phyloP scores from a whole-genome alignment of 2,888 invertebrate genomes.

The Sminthurides aquaticus region DNA sequence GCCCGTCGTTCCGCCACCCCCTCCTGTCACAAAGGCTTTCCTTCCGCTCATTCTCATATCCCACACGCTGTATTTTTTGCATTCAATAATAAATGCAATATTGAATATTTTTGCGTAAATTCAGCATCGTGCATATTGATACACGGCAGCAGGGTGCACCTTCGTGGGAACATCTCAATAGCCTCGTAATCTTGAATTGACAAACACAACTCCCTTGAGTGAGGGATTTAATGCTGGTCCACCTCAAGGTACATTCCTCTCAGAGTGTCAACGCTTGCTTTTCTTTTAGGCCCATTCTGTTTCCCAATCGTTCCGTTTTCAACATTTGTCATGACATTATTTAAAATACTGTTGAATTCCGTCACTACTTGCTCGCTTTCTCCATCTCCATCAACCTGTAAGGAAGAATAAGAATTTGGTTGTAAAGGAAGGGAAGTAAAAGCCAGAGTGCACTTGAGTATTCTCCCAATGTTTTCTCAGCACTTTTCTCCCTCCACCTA shows the following conservation, averaged over 20 bases:
- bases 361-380: slow-evolving; percentile 37
- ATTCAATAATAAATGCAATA: too few relatives aligned
- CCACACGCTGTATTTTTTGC: too few relatives aligned
- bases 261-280: slow-evolving; percentile 45
- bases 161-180: too few relatives aligned
- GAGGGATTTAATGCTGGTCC: slow-evolving; percentile 44
- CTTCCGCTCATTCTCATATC: too few relatives aligned
- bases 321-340: slow-evolving; percentile 17
- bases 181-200: neutral
- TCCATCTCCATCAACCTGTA: slow-evolving; percentile 39
- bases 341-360: slow-evolving; percentile 33
- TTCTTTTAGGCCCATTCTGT: slow-evolving; percentile 19
- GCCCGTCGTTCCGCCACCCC: neutral
- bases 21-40: too few relatives aligned
- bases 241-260: slow-evolving; percentile 50
- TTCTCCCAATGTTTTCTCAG: too few relatives aligned
- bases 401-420: neutral
- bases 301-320: slow-evolving; percentile 16
- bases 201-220: too few relatives aligned
- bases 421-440: neutral
- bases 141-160: too few relatives aligned
- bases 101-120: too few relatives aligned
- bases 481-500: too few relatives aligned
- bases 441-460: neutral
- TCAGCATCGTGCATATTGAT: too few relatives aligned